Percentiles rank a stretch among this genome's conserved stretches.
phyloP scores from a whole-genome alignment of 2,797 vertebrate genomes.

The Xyrichtys novacula region DNA sequence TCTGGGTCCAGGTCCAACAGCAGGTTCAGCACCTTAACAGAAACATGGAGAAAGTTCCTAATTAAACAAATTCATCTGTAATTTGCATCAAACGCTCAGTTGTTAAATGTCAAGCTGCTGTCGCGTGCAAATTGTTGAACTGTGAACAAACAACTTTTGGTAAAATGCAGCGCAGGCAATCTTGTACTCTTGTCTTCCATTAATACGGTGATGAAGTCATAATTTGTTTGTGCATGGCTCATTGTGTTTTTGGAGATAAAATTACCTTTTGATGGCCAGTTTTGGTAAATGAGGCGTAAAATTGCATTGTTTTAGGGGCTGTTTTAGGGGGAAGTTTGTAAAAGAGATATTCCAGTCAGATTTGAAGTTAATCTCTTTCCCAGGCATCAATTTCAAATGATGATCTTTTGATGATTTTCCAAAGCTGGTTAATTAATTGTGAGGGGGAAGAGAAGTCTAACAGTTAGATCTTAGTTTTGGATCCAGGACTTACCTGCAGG shows the following conservation, averaged over 20 bases:
- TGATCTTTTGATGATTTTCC: background rate
- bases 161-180: background rate
- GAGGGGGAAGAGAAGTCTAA: background rate
- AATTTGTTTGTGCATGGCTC: constrained; percentile 38
- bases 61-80: background rate
- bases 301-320: constrained; percentile 18
- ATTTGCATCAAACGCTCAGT: background rate
- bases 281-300: constrained; percentile 40
- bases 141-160: too few relatives aligned
- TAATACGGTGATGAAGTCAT: constrained; percentile 22
- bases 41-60: constrained; percentile 2
- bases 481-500: constrained; percentile 75
- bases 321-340: too few relatives aligned
- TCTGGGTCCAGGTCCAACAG: constrained; percentile 85
- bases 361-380: background rate
- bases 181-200: background rate
- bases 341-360: too few relatives aligned
- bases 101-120: background rate
- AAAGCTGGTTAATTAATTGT: background rate
- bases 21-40: constrained; percentile 83
- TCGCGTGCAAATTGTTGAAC: background rate
- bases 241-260: constrained; percentile 34
- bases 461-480: background rate
- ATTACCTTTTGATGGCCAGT: constrained; percentile 16
- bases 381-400: background rate